phyloP scores from a whole-genome alignment of 2,888 invertebrate genomes.

The Catonia carolina region DNA sequence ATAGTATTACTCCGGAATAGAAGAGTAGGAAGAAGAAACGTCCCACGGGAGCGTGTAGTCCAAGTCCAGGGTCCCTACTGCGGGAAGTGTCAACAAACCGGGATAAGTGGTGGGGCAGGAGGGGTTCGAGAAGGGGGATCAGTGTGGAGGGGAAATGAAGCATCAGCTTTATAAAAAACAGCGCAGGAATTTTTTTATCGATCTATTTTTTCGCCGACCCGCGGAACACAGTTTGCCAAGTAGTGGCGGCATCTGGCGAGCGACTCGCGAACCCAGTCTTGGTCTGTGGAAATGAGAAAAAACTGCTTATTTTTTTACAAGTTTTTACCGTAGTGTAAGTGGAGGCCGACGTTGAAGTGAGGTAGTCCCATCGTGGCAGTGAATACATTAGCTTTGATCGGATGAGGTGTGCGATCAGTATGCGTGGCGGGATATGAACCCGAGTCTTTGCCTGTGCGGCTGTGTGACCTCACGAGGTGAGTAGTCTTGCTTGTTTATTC shows the following conservation, averaged over 20 bases:
- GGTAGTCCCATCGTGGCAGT: neutral
- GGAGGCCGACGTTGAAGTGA: too few species aligned
- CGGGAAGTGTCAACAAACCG: slow-evolving; percentile 22
- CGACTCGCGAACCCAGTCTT: slow-evolving; percentile 21
- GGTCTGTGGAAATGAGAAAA: slow-evolving; percentile 14
- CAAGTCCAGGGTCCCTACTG: neutral
- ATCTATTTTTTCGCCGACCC: slow-evolving; percentile 33
- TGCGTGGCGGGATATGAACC: slow-evolving; percentile 5
- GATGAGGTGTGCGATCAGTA: neutral
- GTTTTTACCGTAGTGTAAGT: too few species aligned
- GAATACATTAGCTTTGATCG: slow-evolving; percentile 5
- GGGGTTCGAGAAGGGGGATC: slow-evolving; percentile 22
- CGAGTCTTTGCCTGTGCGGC: neutral
- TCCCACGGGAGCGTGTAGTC: slow-evolving; percentile 12
- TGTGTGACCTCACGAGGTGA: slow-evolving; percentile 11
- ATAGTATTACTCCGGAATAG: neutral
- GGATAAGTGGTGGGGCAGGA: slow-evolving; percentile 1
- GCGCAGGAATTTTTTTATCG: slow-evolving; percentile 40
- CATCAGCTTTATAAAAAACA: slow-evolving; percentile 36
- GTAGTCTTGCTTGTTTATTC: neutral
- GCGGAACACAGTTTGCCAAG: slow-evolving; percentile 18
- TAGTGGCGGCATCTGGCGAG: slow-evolving; percentile 22
- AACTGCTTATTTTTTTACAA: slow-evolving; percentile 20
- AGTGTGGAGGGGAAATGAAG: slow-evolving; percentile 33
- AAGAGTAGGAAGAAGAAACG: slow-evolving; percentile 8